Percentiles rank a stretch among this genome's conserved stretches.
phyloP scores from a whole-genome alignment of 2,113 vertebrate species.

The Polyodon spathula region DNA sequence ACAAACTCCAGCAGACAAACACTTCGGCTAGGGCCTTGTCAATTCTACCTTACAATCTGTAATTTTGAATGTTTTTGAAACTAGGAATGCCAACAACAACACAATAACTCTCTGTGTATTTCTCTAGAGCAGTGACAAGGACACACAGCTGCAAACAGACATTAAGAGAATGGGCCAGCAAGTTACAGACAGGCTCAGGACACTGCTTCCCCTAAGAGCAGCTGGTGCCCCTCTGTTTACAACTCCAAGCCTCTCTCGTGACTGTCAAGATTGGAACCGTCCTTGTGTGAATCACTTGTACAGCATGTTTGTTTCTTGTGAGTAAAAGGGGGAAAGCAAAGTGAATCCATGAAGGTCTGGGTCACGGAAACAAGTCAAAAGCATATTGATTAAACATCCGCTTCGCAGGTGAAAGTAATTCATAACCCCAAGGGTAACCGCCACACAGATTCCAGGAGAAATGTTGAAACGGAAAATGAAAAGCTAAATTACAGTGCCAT shows the following conservation, averaged over 20 bases:
- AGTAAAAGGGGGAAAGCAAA: conserved; percentile 42
- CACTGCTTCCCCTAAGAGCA: conserved; percentile 19
- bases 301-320: conserved; percentile 33
- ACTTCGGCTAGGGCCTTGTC: too few species aligned
- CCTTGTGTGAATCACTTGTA: conserved; percentile 30
- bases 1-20: too few species aligned
- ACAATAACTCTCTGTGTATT: too few species aligned
- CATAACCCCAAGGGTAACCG: conserved; percentile 44
- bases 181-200: background rate
- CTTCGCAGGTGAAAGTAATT: conserved; percentile 56
- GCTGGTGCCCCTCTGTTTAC: conserved; percentile 22
- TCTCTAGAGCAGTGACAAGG: too few species aligned
- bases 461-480: conserved; percentile 35
- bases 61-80: too few species aligned
- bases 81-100: too few species aligned
- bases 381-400: conserved; percentile 63
- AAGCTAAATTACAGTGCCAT: conserved; percentile 28
- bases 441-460: conserved; percentile 42
- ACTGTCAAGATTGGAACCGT: conserved; percentile 17
- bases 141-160: too few species aligned
- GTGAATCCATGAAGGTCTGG: conserved; percentile 45
- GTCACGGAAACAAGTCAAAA: conserved; percentile 58
- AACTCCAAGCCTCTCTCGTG: background rate
- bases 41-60: too few species aligned
- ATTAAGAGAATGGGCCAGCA: too few species aligned